Conservation (phyloP, 2,113 vertebrate genomes). For the Podarcis cretensis region DNA sequence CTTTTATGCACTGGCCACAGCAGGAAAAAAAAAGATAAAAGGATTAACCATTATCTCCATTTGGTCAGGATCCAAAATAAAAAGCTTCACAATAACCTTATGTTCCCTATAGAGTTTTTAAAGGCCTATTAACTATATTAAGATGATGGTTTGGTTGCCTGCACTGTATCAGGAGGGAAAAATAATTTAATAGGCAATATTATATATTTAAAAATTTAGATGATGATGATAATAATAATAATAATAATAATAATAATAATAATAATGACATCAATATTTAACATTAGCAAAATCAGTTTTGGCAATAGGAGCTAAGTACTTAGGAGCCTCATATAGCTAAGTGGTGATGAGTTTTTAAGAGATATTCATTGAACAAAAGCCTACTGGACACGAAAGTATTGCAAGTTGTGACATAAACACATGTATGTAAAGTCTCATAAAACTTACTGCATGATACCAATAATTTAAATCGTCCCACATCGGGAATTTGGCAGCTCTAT, state of each 20-base stretch:
- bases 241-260: too few relatives aligned
- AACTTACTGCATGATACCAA: neutral
- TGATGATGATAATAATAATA: too few relatives aligned
- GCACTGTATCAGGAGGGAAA: constrained; percentile 25
- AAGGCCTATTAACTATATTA: constrained; percentile 38
- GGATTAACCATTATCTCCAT: constrained; percentile 34
- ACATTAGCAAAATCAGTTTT: neutral
- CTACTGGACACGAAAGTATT: neutral
- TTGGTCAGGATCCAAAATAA: constrained; percentile 36
- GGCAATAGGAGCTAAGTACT: too few relatives aligned
- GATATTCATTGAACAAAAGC: neutral
- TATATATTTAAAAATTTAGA: neutral
- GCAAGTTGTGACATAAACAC: neutral
- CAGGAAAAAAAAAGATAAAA: constrained; percentile 28
- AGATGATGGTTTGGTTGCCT: neutral
- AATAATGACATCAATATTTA: neutral
- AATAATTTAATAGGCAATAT: neutral
- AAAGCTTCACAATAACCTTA: constrained; percentile 50
- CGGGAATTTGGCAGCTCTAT: neutral
- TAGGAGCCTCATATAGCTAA: too few relatives aligned
- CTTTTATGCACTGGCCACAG: constrained; percentile 43
- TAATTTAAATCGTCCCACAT: neutral
- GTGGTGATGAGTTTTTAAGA: too few relatives aligned
- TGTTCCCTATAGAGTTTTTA: neutral
- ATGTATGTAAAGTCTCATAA: neutral